Evolutionary conservation across 2,797 vertebrate genomes (phyloP), one percentile per base, ranked within the genome.

Genomic region (Melanogrammus aeglefinus): DNA sequence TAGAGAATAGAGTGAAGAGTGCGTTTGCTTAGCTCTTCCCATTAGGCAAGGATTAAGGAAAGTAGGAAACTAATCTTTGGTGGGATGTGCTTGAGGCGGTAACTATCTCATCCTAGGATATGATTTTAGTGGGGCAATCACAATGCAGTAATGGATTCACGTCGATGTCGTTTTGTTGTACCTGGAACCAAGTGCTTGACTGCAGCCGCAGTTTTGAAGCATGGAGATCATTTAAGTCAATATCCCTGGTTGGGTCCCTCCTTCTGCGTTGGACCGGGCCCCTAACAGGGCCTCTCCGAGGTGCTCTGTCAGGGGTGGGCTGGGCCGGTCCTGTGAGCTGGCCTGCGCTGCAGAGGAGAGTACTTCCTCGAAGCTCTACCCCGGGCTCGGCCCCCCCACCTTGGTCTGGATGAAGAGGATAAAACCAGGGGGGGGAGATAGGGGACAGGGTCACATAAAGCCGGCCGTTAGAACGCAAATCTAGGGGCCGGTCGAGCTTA

Each of bases 341-440:
- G 97, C 97, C 0, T 97, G 95, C 0, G 97, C 98, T 0, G 97
- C 90, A 1, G 97, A 99, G 69, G 94, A 98, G 83, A 99, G 95
- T 70, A 99, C 97, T 14, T 98, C 98, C 91, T 99, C 96, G 80
- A 99, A 99, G 90, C 94, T 99, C 86, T 97, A 93, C 9, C 93
- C 93, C n/a, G 86, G 86, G 6, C 93, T 89, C 0, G 89, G 18
- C 2, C 93, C 90, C 2, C 96, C 96, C 77, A 98, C 97, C 91
- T 98, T 99, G 78, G 96, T 96, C 97, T 99, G 88, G n/a, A 24
- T 73, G 91, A 0, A 24, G 41, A 74, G 24, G 24, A 33, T 8
- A 41, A 16, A n/a, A 73, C 3, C 75, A 47, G 8, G 24, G 35
- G n/a, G n/a, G n/a, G 35, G 16, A 47, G 14, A 4, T 36, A 1